These are phyloP conservation scores for Rhopalosiphum padi DNA, from an alignment of 1,140 invertebrate genomes.

Conservation along the genomic window DNA sequence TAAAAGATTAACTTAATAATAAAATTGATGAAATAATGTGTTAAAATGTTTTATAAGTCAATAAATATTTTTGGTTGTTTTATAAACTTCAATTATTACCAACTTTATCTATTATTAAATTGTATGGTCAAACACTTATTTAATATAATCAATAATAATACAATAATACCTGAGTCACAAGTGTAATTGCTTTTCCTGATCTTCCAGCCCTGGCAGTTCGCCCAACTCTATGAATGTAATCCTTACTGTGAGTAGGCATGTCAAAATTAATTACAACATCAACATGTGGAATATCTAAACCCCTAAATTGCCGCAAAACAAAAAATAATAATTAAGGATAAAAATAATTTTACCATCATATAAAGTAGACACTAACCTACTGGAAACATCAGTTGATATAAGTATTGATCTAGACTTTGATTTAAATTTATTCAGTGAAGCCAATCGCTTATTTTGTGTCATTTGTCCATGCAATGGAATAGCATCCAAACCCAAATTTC, in stretches of 20 bases:
- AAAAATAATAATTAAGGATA: constrained; percentile 17
- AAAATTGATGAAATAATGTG: not conserved
- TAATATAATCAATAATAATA: not conserved
- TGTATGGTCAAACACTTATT: not conserved
- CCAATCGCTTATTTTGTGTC: constrained; percentile 91
- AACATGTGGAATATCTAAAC: constrained; percentile 97
- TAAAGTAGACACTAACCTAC: constrained; percentile 71
- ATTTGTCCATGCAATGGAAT: constrained; percentile 98
- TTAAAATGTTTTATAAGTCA: not conserved
- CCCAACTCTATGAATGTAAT: constrained; percentile 96
- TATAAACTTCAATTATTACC: not conserved
- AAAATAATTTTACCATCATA: not conserved
- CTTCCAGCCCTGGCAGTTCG: constrained; percentile 94
- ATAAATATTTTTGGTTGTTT: not conserved
- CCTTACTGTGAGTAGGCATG: constrained; percentile 94
- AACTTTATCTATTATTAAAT: not conserved
- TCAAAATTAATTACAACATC: constrained; percentile 98
- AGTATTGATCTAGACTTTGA: constrained; percentile 85
- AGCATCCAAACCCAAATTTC: constrained; percentile 87
- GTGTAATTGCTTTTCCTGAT: constrained; percentile 83
- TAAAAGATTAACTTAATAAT: not conserved
- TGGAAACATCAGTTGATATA: constrained; percentile 97
- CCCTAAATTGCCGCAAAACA: constrained; percentile 70
- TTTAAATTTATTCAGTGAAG: constrained; percentile 92
- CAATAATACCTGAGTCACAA: constrained; percentile 75